Percentiles rank a stretch among this genome's conserved stretches.
Evolutionary conservation across 2,888 invertebrate genomes (phyloP).

Genomic region (Tetragonisca angustula): DNA sequence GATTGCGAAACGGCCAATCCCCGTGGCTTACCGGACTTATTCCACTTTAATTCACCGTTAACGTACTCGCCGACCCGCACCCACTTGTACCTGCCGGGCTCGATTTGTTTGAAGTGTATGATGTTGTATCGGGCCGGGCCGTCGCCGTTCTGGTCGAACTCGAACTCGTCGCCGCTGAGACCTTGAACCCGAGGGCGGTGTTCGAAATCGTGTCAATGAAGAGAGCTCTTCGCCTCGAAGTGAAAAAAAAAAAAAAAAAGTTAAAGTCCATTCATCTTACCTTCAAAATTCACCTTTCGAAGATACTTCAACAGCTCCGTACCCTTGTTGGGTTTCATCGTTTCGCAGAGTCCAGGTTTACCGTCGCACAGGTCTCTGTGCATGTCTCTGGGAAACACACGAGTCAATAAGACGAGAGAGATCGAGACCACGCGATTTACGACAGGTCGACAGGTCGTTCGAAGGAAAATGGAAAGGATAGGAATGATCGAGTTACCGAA

Average conservation of each 20-base stretch:
- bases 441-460: too few species aligned
- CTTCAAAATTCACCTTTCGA: constrained; percentile 93
- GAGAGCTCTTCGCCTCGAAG: too few species aligned
- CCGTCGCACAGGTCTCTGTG: constrained; percentile 92
- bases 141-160: constrained; percentile 95
- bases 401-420: too few species aligned
- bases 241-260: too few species aligned
- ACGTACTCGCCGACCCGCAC: constrained; percentile 94
- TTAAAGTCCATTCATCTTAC: constrained; percentile 84
- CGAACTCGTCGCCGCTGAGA: constrained; percentile 94
- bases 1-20: constrained; percentile 3
- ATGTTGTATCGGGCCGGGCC: constrained; percentile 98
- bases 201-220: not conserved
- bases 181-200: constrained; percentile 85
- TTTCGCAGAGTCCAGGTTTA: constrained; percentile 91
- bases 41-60: constrained; percentile 91
- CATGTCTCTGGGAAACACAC: constrained; percentile 89
- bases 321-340: constrained; percentile 96
- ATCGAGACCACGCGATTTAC: too few species aligned
- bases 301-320: constrained; percentile 93
- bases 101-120: constrained; percentile 95
- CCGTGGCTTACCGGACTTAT: constrained; percentile 90
- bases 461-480: too few species aligned
- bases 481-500: constrained; percentile 86
- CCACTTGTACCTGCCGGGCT: constrained; percentile 92